phyloP scores from a whole-genome alignment of 2,888 invertebrate species.

The Pyrrhopygopsis socrates region DNA sequence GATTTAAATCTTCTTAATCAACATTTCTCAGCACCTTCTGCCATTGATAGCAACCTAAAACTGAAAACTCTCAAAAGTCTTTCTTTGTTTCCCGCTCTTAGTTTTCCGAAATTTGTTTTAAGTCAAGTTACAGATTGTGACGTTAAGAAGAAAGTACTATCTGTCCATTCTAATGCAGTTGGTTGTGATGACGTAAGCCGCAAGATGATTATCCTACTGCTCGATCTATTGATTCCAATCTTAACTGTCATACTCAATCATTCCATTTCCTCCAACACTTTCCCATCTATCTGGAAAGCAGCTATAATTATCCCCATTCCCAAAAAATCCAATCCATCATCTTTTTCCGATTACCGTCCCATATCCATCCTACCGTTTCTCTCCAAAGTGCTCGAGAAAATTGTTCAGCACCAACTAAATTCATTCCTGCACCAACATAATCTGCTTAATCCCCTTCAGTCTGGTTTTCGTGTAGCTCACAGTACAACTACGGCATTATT shows the following conservation, averaged over 20 bases:
- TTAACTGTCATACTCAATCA: conserved; percentile 62
- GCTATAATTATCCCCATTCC: conserved; percentile 48
- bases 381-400: conserved; percentile 39
- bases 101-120: conserved; percentile 14
- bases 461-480: background rate
- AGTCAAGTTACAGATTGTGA: conserved; percentile 38
- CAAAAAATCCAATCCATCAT: conserved; percentile 35
- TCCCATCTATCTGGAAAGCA: conserved; percentile 25
- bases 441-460: background rate
- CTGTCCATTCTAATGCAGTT: conserved; percentile 62
- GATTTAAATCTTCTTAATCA: background rate
- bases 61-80: background rate
- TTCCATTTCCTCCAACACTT: conserved; percentile 35
- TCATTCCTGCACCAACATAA: background rate
- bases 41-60: background rate
- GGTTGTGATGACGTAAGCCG: conserved; percentile 67
- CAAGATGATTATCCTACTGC: conserved; percentile 65
- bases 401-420: background rate
- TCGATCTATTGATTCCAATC: conserved; percentile 51
- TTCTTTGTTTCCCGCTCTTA: background rate
- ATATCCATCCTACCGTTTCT: conserved; percentile 26
- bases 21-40: background rate
- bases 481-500: conserved; percentile 16
- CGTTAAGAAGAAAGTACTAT: conserved; percentile 57
- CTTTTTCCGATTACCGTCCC: background rate